Base-by-base conservation (phyloP, 2,113 vertebrate genomes). In the Sturnus vulgaris region DNA sequence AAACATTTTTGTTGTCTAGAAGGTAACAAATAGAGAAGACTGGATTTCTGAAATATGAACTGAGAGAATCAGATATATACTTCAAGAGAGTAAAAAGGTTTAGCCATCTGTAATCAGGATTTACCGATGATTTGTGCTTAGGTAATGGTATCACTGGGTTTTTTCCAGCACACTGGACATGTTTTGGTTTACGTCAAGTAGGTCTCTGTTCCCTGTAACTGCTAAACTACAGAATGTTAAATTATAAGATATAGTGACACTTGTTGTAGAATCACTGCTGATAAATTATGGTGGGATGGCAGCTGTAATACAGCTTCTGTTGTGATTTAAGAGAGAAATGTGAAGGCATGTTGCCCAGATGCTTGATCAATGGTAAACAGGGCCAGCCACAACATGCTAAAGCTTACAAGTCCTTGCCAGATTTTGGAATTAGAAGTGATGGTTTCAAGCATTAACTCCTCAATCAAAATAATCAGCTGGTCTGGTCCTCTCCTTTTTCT, bases 331-430 rank as follows among this genome's bases (percentile, higher is more conserved):
- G 88, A 87, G 76, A 33, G 59, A 77, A 60, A 85, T 39, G 35
- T 65, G 71, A 83, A 75, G 87, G 55, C 4, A 0, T 27, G 30
- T 70, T 5, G 2, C 59, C 56, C 63, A 78, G 79, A 78, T 64
- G 72, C 24, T 70, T 56, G 83, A 92, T 92, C 92, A 44, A 3
- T 88, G 82, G 87, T 50, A 81, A 90, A 25, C 0, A 44, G 82
- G 66, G 68, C 88, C 82, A 88, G 95, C 60, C 10, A 0, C 15
- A 25, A 71, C 90, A 68, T 0, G 76, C 69, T 68, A 15, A 57
- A 88, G 19, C 85, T 94, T 94, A 19, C n/a, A 95, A 77, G 63
- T 90, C 75, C 24, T 59, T 60, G 82, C 91, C 88, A 85, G 28
- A 56, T 83, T 92, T 83, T 30, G 64, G 79, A 60, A 92, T 94